phyloP scores from a whole-genome alignment of 2,797 vertebrate genomes.

The Lates japonicus region DNA sequence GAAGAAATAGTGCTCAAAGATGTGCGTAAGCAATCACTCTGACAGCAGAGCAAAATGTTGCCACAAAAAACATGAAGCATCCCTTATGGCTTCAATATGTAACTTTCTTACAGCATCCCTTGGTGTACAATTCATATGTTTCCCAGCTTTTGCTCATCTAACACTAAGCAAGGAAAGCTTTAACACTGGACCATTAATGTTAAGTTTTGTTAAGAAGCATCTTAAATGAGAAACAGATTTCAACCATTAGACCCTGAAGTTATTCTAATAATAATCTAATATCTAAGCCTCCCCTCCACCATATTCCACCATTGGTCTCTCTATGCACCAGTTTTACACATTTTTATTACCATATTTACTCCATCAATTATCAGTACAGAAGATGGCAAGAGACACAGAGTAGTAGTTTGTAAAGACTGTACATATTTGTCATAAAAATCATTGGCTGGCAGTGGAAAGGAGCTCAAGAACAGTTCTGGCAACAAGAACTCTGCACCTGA shows the following conservation, averaged over 20 bases:
- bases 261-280: not conserved
- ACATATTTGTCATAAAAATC: not conserved
- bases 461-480: not conserved
- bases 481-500: conserved; percentile 1
- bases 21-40: conserved; percentile 26
- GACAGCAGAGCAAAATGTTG: conserved; percentile 25
- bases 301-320: not conserved
- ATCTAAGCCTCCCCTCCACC: not conserved
- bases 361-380: not conserved
- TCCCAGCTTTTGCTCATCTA: not conserved
- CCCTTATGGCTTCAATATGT: not conserved
- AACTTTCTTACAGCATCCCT: not conserved
- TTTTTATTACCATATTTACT: not conserved
- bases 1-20: conserved; percentile 38
- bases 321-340: not conserved
- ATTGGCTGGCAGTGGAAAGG: not conserved
- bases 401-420: not conserved
- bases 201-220: not conserved
- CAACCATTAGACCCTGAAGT: not conserved
- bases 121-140: not conserved
- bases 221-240: not conserved
- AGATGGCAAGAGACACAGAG: not conserved
- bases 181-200: not conserved
- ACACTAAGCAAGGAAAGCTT: not conserved
- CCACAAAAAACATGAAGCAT: conserved; percentile 1